These are phyloP conservation scores for Mythimna albipuncta DNA, from an alignment of 2,888 invertebrate genomes.

Conservation along the genomic window DNA sequence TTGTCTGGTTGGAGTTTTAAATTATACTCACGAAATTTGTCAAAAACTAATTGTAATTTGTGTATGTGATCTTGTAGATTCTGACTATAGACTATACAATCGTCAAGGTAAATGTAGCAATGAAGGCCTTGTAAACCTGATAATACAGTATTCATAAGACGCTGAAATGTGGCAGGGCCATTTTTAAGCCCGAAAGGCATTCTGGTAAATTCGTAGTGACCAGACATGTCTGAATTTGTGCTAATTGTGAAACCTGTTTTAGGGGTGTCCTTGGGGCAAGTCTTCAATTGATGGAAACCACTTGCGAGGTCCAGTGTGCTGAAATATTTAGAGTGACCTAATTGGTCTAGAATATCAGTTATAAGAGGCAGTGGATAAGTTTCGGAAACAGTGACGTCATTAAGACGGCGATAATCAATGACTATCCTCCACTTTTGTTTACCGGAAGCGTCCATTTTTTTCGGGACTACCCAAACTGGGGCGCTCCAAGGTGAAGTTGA, in stretches of 20 bases:
- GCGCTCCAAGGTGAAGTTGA: constrained; percentile 27
- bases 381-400: too few relatives aligned
- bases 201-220: too few relatives aligned
- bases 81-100: constrained; percentile 8
- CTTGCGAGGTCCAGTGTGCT: constrained; percentile 49
- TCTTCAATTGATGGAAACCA: constrained; percentile 39
- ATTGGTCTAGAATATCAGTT: constrained; percentile 69
- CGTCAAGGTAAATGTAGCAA: constrained; percentile 50
- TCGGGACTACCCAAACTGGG: constrained; percentile 21
- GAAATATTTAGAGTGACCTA: constrained; percentile 65
- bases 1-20: too few relatives aligned
- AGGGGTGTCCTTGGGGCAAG: neutral
- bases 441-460: too few relatives aligned
- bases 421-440: too few relatives aligned
- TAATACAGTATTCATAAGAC: constrained; percentile 51
- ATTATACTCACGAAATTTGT: too few relatives aligned
- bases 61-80: constrained; percentile 10
- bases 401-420: too few relatives aligned
- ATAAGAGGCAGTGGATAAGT: too few relatives aligned
- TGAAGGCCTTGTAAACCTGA: constrained; percentile 55
- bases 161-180: constrained; percentile 17
- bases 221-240: too few relatives aligned
- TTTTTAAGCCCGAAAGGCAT: neutral
- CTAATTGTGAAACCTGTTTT: too few relatives aligned
- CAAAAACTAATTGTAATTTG: too few relatives aligned